These are phyloP conservation scores for Peromyscus attwateri DNA, from an alignment of 2,797 vertebrate genomes.

Conservation along the genomic window DNA sequence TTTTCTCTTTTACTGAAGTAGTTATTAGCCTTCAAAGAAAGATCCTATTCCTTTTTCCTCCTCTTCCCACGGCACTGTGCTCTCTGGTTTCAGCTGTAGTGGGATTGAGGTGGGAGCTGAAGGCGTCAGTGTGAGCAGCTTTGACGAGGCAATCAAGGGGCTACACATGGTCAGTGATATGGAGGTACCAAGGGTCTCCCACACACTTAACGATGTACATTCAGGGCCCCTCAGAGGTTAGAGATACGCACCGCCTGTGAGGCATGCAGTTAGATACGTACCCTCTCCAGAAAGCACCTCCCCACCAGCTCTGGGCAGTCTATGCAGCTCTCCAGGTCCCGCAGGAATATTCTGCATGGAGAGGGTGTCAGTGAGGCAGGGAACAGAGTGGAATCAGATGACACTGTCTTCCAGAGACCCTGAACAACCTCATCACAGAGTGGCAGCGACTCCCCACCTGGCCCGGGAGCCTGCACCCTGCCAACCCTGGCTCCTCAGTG, in stretches of 20 bases:
- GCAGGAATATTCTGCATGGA: conserved; percentile 94
- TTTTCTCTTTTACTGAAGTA: neutral
- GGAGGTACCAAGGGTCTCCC: neutral
- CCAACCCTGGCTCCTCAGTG: neutral
- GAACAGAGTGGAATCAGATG: neutral
- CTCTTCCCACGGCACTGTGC: neutral
- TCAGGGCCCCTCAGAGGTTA: neutral
- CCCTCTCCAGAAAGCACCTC: conserved; percentile 96
- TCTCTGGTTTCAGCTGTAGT: neutral
- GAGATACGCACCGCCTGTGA: neutral
- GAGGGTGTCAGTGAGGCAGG: neutral
- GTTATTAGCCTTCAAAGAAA: neutral
- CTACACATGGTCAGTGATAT: neutral
- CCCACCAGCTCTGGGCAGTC: conserved; percentile 97
- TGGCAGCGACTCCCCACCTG: too few species aligned
- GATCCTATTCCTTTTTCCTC: neutral
- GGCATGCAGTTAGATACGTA: conserved; percentile 76
- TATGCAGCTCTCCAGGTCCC: conserved; percentile 95
- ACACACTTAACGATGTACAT: neutral
- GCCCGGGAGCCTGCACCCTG: neutral
- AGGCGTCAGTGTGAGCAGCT: neutral
- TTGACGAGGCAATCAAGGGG: neutral
- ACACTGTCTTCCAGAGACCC: neutral
- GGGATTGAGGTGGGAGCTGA: neutral
- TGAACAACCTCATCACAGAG: neutral